Evolutionary conservation across 1,140 invertebrate species (phyloP).

Genomic region (Euwallacea fornicatus): DNA sequence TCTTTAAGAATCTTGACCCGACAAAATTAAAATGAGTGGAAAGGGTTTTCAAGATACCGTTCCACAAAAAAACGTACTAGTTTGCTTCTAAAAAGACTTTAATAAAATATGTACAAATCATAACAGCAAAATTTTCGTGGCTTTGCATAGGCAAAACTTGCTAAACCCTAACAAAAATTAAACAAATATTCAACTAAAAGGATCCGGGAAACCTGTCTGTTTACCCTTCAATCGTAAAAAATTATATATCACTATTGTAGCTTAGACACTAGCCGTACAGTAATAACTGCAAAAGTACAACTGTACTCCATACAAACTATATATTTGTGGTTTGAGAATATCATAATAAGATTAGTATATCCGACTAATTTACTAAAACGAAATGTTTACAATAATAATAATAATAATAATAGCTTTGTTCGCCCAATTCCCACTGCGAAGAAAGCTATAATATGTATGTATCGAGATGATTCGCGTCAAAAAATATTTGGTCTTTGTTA

Average conservation of each 20-base stretch:
- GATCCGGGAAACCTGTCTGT: neutral
- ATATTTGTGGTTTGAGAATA: neutral
- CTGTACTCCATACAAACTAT: neutral
- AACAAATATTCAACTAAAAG: neutral
- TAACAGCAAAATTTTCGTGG: slow-evolving; percentile 23
- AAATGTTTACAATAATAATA: neutral
- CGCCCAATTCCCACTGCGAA: no score
- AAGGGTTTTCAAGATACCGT: no score
- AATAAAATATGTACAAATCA: slow-evolving; percentile 36
- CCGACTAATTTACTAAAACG: neutral
- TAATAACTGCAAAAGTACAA: slow-evolving; percentile 5
- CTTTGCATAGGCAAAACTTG: slow-evolving; percentile 9
- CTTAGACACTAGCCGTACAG: neutral
- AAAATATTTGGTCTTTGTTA: slow-evolving; percentile 31
- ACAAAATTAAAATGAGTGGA: no score
- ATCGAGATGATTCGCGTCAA: slow-evolving; percentile 12
- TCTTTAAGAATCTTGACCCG: no score
- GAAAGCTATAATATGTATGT: no score
- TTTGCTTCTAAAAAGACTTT: slow-evolving; percentile 20
- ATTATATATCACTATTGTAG: slow-evolving; percentile 28
- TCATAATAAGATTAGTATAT: neutral
- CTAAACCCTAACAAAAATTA: slow-evolving; percentile 9
- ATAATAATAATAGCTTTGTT: neutral
- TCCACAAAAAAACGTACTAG: neutral
- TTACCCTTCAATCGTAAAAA: slow-evolving; percentile 12